Evolutionary conservation across 2,888 invertebrate species (phyloP).

Genomic region (Chouioia cunea): DNA sequence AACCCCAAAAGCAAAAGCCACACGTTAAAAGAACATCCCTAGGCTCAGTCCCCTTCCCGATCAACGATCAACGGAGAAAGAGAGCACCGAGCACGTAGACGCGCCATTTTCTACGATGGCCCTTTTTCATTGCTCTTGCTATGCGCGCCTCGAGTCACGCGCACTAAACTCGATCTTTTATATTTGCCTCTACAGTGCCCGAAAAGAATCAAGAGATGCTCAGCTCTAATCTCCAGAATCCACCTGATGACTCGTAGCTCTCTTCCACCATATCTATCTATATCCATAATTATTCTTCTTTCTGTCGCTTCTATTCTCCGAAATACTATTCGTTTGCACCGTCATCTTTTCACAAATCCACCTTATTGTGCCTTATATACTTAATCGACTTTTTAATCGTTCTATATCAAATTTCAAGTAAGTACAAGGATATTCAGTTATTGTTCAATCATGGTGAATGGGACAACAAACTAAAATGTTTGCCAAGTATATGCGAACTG

Average conservation of each 20-base stretch:
- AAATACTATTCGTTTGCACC: neutral
- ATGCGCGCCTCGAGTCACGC: conserved; percentile 8
- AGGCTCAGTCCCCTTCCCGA: conserved; percentile 28
- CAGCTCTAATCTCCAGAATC: conserved; percentile 17
- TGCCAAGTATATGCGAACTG: no score
- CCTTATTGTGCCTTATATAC: neutral
- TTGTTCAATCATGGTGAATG: no score
- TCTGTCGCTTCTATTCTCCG: no score
- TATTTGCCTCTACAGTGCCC: neutral
- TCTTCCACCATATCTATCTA: neutral
- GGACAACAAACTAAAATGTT: no score
- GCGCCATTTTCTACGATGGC: conserved; percentile 21
- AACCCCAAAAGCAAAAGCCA: conserved; percentile 58
- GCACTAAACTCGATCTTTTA: neutral
- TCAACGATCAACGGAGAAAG: neutral
- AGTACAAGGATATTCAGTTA: no score
- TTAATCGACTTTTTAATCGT: no score
- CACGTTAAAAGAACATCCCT: conserved; percentile 64
- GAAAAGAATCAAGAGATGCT: conserved; percentile 24
- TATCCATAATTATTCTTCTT: neutral
- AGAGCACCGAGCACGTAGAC: neutral
- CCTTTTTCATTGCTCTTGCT: conserved; percentile 8
- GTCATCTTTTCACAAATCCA: neutral
- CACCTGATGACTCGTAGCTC: conserved; percentile 36
- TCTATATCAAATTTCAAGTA: no score